Conservation (phyloP, 2,797 vertebrate species). For the Macropodus opercularis region DNA sequence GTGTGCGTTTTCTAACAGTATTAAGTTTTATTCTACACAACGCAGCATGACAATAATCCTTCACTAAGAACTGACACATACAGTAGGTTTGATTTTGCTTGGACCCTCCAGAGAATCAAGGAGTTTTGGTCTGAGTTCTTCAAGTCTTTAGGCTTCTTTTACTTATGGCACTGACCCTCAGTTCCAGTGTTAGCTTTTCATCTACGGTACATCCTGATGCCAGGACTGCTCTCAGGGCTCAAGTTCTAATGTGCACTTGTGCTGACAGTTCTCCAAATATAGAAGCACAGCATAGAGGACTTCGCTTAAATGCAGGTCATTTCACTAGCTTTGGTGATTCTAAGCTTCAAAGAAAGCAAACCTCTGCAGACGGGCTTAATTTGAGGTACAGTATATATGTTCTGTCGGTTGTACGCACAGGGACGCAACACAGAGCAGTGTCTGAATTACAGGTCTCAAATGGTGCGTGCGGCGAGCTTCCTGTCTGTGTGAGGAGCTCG, state of each 20-base stretch:
- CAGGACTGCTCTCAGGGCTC: neutral
- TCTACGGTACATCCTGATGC: neutral
- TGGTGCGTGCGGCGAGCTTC: slow-evolving; percentile 33
- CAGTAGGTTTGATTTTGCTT: too few relatives aligned
- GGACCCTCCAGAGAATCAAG: too few relatives aligned
- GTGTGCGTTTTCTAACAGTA: too few relatives aligned
- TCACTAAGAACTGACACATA: too few relatives aligned
- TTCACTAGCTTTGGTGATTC: neutral
- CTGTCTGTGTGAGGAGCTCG: slow-evolving; percentile 39
- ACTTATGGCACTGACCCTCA: neutral
- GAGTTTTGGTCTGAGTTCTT: too few relatives aligned
- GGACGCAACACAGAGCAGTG: slow-evolving; percentile 3
- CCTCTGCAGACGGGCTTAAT: slow-evolving; percentile 1
- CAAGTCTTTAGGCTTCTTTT: too few relatives aligned
- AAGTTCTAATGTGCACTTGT: slow-evolving; percentile 14
- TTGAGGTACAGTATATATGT: neutral
- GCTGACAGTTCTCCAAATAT: slow-evolving; percentile 15
- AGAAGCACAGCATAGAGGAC: neutral
- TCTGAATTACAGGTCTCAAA: slow-evolving; percentile 46
- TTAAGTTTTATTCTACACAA: too few relatives aligned
- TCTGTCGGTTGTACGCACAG: slow-evolving; percentile 12
- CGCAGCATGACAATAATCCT: too few relatives aligned
- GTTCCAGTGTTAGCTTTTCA: neutral
- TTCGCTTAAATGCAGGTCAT: neutral
- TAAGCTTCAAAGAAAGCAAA: neutral